Evolutionary conservation across 2,797 vertebrate species (phyloP).

Genomic region (Nyctalus aviator): DNA sequence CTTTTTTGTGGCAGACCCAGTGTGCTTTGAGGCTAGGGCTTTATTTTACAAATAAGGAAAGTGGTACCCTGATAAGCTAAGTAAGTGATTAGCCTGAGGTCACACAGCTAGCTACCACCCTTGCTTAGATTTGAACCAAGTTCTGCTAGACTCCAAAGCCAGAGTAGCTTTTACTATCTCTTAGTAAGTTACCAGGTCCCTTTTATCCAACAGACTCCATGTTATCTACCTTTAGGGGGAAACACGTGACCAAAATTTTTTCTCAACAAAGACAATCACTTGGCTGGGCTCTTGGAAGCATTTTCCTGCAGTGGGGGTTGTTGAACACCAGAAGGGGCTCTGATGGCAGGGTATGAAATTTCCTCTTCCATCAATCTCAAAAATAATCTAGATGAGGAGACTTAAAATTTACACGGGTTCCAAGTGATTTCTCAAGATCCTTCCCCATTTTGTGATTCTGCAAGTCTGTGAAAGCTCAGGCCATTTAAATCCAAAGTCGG

Average conservation of each 20-base stretch:
- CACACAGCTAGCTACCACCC: background rate
- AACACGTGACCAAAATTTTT: slow-evolving; percentile 15
- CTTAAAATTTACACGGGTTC: slow-evolving; percentile 37
- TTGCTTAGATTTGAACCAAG: background rate
- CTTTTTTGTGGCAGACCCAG: background rate
- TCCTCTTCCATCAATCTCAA: slow-evolving; percentile 39
- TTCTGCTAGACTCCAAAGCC: slow-evolving; percentile 5
- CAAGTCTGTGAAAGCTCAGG: slow-evolving; percentile 1
- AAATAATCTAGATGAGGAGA: slow-evolving; percentile 43
- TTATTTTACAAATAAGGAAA: background rate
- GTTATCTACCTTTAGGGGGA: background rate
- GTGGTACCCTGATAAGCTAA: background rate
- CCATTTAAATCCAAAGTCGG: background rate
- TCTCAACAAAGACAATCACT: slow-evolving; percentile 32
- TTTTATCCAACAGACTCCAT: background rate
- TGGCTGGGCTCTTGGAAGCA: slow-evolving; percentile 21
- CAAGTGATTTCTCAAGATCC: slow-evolving; percentile 38
- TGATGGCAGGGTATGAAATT: slow-evolving; percentile 44
- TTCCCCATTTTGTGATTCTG: background rate
- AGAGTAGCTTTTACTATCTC: background rate
- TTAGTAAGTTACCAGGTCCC: background rate
- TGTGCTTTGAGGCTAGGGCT: background rate
- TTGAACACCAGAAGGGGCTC: slow-evolving; percentile 36
- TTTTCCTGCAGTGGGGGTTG: slow-evolving; percentile 55
- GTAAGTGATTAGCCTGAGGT: background rate